Conservation (phyloP, 1,140 invertebrate species). For the Papilio aristodemus region DNA sequence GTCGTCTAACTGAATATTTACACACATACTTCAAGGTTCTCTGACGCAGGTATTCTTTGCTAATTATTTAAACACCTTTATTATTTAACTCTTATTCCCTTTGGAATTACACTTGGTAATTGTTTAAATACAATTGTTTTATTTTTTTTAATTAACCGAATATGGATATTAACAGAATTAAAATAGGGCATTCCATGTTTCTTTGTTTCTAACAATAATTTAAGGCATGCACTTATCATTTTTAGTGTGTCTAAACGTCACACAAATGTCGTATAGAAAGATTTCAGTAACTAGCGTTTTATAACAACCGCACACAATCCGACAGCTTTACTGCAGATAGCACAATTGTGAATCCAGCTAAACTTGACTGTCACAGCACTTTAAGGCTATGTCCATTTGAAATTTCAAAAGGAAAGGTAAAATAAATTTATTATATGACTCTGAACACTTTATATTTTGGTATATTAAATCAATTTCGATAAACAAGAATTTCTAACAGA, state of each 20-base stretch:
- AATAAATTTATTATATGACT: background rate
- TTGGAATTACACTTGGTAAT: no score
- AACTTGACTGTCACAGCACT: conserved; percentile 6
- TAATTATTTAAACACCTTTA: background rate
- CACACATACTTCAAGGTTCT: background rate
- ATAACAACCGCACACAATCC: conserved; percentile 16
- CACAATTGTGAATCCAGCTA: conserved; percentile 22
- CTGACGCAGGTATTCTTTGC: background rate
- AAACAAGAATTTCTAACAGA: no score
- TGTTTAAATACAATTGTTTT: no score
- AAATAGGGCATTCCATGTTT: background rate
- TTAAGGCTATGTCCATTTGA: background rate
- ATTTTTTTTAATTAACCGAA: no score
- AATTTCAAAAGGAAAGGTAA: conserved; percentile 10
- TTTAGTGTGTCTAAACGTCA: background rate
- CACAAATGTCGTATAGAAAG: conserved; percentile 12
- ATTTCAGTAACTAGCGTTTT: conserved; percentile 12
- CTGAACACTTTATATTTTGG: background rate
- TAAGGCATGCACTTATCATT: background rate
- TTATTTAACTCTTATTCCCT: background rate
- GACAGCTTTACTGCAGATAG: conserved; percentile 16
- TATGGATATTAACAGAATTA: no score
- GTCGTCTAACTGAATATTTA: conserved; percentile 1
- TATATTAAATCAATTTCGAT: no score
- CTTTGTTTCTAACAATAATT: background rate